Percentiles rank a stretch among this genome's conserved stretches.
Evolutionary conservation across 2,797 vertebrate species (phyloP).

Genomic region (Eulemur mongoz): DNA sequence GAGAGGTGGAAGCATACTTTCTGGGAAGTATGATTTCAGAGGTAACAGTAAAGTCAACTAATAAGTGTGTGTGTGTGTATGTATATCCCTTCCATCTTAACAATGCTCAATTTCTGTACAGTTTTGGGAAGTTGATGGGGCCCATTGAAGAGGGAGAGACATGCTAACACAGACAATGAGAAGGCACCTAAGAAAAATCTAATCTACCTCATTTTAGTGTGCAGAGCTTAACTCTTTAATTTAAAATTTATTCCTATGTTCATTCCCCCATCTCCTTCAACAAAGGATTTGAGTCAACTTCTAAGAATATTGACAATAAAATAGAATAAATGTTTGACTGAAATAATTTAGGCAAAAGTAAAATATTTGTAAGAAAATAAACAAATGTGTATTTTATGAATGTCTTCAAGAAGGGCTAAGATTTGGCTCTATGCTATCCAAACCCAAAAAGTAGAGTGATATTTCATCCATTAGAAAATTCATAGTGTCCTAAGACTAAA

Average conservation of each 20-base stretch:
- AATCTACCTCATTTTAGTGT: neutral
- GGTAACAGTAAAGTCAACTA: neutral
- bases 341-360: slow-evolving; percentile 37
- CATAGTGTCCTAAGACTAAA: neutral
- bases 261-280: neutral
- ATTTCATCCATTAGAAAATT: neutral
- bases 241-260: neutral
- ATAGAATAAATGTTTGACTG: slow-evolving; percentile 37
- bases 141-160: neutral
- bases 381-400: neutral
- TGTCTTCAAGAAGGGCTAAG: neutral
- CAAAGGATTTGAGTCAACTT: slow-evolving; percentile 17
- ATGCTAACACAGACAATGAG: neutral
- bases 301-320: slow-evolving; percentile 32
- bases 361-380: slow-evolving; percentile 43
- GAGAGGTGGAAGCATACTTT: neutral
- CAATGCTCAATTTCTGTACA: neutral
- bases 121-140: neutral
- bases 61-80: neutral
- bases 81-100: neutral
- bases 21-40: neutral
- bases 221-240: neutral
- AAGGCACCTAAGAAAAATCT: neutral
- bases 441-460: neutral
- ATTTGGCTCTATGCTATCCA: slow-evolving; percentile 22